A percentile compares a stretch with the other conserved stretches of the same genome.
phyloP scores from a whole-genome alignment of 1,140 invertebrate species.

The Tetragonula clypearis region DNA sequence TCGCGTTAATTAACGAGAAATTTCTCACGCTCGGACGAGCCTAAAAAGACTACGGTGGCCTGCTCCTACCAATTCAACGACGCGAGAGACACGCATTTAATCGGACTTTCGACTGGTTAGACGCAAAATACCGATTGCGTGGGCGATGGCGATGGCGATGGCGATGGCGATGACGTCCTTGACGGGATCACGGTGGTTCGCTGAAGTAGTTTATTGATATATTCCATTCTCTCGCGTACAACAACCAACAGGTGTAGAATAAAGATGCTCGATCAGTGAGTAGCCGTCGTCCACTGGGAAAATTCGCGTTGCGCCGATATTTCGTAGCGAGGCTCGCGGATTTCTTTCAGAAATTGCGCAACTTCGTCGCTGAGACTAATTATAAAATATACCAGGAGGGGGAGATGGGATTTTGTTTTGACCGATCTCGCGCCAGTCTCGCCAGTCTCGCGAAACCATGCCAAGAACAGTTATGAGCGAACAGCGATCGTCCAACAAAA shows the following conservation, averaged over 20 bases:
- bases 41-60: background rate
- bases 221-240: constrained; percentile 66
- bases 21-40: background rate
- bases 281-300: constrained; percentile 27
- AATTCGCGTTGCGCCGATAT: constrained; percentile 60
- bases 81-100: background rate
- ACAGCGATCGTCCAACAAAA: background rate
- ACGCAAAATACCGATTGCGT: constrained; percentile 61
- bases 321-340: constrained; percentile 42
- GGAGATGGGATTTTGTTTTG: constrained; percentile 56
- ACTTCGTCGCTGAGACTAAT: constrained; percentile 69
- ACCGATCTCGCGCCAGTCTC: constrained; percentile 43
- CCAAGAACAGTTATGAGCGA: constrained; percentile 29
- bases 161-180: constrained; percentile 31
- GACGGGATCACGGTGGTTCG: constrained; percentile 59
- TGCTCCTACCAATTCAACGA: background rate
- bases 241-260: background rate
- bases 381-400: constrained; percentile 68
- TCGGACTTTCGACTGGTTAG: background rate
- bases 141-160: constrained; percentile 44
- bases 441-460: constrained; percentile 20
- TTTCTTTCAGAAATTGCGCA: constrained; percentile 73
- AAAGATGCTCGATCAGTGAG: background rate
- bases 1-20: constrained; percentile 1
- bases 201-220: constrained; percentile 72